Evolutionary conservation across 2,113 vertebrate species (phyloP).

Genomic region (Sus scrofa): T2T-Sscrofa CM000814.6:117301001-117301500

Average conservation of each 20-base stretch:
- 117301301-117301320: neutral
- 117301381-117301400: neutral
- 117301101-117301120: neutral
- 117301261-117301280: neutral
- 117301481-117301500: neutral
- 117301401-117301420: neutral
- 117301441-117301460: neutral
- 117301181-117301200: neutral
- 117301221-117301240: neutral
- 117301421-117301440: neutral
- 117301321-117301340: neutral
- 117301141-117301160: neutral
- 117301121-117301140: slow-evolving; percentile 25
- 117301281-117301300: neutral
- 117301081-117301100: neutral
- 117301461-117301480: accelerated
- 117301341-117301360: slow-evolving; percentile 19
- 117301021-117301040: neutral
- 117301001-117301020: slow-evolving; percentile 34
- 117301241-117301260: slow-evolving; percentile 60
- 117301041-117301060: neutral
- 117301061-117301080: neutral
- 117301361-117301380: neutral
- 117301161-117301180: slow-evolving; percentile 17
- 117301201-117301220: neutral